Evolutionary conservation across 2,113 vertebrate genomes (phyloP), one percentile per base, ranked within the genome.

Genomic region (Oncorhynchus gorbuscha): DNA sequence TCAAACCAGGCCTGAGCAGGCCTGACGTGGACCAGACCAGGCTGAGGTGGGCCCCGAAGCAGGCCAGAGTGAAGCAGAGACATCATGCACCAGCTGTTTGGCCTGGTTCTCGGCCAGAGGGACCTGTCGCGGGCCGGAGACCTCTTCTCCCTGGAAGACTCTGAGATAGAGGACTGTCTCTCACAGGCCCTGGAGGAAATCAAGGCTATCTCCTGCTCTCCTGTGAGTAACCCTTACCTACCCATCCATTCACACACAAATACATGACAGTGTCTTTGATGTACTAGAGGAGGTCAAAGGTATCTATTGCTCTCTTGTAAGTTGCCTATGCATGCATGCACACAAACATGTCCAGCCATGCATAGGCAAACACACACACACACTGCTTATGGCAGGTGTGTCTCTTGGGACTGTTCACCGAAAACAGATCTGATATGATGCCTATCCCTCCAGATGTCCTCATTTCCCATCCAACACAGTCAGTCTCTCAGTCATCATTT

Each of bases 161-260:
- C 91, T 7, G 96, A 97, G 84, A 99, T 99, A 0, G 96, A 99
- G 89, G 95, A 91, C 64, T 94, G 95, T 78, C 89, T 99, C 74
- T 98, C 98, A 0, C 93, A 97, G 93, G 97, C 96, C 77, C 90
- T 99, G 81, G 95, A 98, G 9, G 95, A 97, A 86, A 99, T 99
- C 90, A 96, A 95, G 87, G 80, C 90, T 74, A 99, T 99, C 79
- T 97, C 96, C 79, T 96, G 87, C 97, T 99, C 75, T 98, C 75
- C 95, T 99, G 13, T 99, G 99, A 16, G 49, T 51, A 51, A 13
- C 11, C 49, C 8, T 26, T 12, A 51, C 49, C 16, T 7, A 51
- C 90, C 97, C 97, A 79, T 92, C 98, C 83, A 94, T 95, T 58
- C 96, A 98, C 81, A 78, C 92, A 11, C 96, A 97, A 83, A 99